A percentile compares a stretch with the other conserved stretches of the same genome.
These are phyloP conservation scores for Oenanthe melanoleuca DNA, from an alignment of 2,113 vertebrate species.

Conservation along the genomic window DNA sequence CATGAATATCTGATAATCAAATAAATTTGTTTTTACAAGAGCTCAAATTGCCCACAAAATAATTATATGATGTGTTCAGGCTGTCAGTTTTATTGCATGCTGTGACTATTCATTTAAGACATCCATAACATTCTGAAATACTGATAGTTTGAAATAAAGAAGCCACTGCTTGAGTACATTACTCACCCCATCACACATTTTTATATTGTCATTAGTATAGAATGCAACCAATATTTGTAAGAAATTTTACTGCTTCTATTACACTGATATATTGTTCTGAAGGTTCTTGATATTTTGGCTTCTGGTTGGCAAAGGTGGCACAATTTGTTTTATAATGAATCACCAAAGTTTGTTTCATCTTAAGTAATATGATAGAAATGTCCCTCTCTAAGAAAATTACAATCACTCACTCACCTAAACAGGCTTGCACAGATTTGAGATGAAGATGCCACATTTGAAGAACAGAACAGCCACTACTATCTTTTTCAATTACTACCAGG, in stretches of 20 bases:
- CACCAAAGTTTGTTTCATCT: not conserved
- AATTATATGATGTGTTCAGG: not conserved
- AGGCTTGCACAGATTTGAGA: slow-evolving; percentile 94
- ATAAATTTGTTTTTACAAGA: not conserved
- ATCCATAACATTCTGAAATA: not conserved
- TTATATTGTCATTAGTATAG: not conserved
- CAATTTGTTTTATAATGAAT: not conserved
- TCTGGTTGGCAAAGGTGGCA: not conserved
- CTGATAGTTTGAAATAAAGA: not conserved
- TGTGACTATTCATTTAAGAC: not conserved
- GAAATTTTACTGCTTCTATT: not conserved
- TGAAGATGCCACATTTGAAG: slow-evolving; percentile 99
- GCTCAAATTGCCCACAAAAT: not conserved
- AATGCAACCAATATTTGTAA: not conserved
- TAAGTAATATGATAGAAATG: not conserved
- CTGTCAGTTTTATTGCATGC: not conserved
- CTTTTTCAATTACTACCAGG: slow-evolving; percentile 95
- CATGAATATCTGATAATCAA: not conserved
- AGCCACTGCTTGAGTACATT: not conserved
- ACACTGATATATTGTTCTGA: not conserved
- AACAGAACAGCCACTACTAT: slow-evolving; percentile 84
- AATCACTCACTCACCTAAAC: slow-evolving; percentile 82
- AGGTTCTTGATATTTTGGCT: not conserved
- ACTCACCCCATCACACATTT: not conserved
- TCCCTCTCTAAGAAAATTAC: not conserved